Evolutionary conservation across 2,888 invertebrate species (phyloP).

Genomic region (Andrena marginata): DNA sequence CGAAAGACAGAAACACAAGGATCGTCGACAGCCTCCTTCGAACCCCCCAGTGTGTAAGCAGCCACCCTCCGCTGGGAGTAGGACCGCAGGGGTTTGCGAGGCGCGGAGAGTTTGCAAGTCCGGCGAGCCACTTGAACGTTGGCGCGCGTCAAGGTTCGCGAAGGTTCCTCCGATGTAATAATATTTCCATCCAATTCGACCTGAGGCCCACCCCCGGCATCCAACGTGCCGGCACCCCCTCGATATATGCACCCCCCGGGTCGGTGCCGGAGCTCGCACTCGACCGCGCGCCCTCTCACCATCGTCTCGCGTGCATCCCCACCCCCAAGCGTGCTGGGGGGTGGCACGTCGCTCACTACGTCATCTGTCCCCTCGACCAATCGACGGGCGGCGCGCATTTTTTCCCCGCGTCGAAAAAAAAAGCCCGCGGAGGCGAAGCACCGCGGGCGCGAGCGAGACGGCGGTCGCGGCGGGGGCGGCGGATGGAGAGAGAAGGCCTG

Average conservation of each 20-base stretch:
- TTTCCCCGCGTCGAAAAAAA: slow-evolving; percentile 83
- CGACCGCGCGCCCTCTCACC: slow-evolving; percentile 71
- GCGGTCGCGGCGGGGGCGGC: slow-evolving; percentile 31
- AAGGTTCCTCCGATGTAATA: slow-evolving; percentile 81
- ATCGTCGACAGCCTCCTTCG: not conserved
- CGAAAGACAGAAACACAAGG: not conserved
- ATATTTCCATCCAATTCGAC: slow-evolving; percentile 83
- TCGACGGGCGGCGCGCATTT: slow-evolving; percentile 85
- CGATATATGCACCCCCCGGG: slow-evolving; percentile 69
- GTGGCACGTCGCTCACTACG: slow-evolving; percentile 85
- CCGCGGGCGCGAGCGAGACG: slow-evolving; percentile 50
- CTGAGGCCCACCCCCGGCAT: slow-evolving; percentile 66
- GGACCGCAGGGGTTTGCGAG: not conserved
- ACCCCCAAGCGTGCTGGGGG: slow-evolving; percentile 75
- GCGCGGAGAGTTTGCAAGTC: slow-evolving; percentile 12
- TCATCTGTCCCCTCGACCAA: slow-evolving; percentile 85
- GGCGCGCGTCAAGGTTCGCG: slow-evolving; percentile 66
- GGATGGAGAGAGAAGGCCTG: slow-evolving; percentile 32
- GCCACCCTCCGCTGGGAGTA: too few relatives aligned
- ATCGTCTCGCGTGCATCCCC: slow-evolving; percentile 76
- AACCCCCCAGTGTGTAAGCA: not conserved
- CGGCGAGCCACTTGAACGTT: slow-evolving; percentile 35
- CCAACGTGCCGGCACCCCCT: slow-evolving; percentile 62
- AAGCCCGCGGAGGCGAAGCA: slow-evolving; percentile 60
- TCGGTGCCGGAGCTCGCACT: slow-evolving; percentile 68